Evolutionary conservation across 2,113 vertebrate species (phyloP).

Genomic region (Xerus inauris): DNA sequence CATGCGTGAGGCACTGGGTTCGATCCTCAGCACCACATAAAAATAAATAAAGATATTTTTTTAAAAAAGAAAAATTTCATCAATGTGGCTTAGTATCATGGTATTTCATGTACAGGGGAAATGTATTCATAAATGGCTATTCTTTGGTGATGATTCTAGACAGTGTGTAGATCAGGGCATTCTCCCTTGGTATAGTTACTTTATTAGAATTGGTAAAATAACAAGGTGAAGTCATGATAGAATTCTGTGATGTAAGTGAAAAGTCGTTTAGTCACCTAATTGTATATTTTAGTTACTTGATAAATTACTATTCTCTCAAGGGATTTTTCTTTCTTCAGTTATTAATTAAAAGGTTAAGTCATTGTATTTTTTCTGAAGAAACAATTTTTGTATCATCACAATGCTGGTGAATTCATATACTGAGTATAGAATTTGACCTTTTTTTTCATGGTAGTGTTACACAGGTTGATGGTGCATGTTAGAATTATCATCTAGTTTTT

Average conservation of each 20-base stretch:
- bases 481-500: conserved; percentile 77
- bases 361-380: conserved; percentile 60
- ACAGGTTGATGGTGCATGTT: conserved; percentile 72
- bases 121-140: neutral
- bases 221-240: conserved; percentile 20
- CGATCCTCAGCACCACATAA: too few relatives aligned
- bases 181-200: neutral
- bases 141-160: conserved; percentile 30
- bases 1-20: too few relatives aligned
- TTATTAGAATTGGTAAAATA: conserved; percentile 33
- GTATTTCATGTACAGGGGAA: neutral
- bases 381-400: neutral
- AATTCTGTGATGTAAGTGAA: conserved; percentile 30
- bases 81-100: neutral
- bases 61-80: too few relatives aligned
- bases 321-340: conserved; percentile 56
- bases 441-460: conserved; percentile 60
- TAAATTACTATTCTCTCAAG: neutral
- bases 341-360: conserved; percentile 43
- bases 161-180: neutral
- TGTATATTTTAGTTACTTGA: conserved; percentile 20
- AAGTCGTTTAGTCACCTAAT: conserved; percentile 1
- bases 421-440: conserved; percentile 77
- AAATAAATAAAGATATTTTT: too few relatives aligned
- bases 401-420: conserved; percentile 28